These are phyloP conservation scores for Podotricha telesiphe DNA, from an alignment of 2,888 invertebrate species.

Conservation along the genomic window DNA sequence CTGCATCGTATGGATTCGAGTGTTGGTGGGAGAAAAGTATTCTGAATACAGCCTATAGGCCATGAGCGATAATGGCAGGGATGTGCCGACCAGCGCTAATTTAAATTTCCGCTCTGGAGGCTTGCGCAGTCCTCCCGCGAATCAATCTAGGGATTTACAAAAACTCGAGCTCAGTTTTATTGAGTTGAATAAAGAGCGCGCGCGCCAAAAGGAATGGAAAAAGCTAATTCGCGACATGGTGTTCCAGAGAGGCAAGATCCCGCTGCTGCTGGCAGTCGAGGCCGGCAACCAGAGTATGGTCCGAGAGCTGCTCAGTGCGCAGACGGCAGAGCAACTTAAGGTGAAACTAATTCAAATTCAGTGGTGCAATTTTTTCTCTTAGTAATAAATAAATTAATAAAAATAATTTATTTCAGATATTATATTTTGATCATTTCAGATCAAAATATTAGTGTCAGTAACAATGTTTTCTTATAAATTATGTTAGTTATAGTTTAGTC, in stretches of 20 bases:
- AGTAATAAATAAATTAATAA: not conserved
- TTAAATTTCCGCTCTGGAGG: conserved; percentile 58
- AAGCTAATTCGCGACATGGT: conserved; percentile 83
- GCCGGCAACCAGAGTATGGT: conserved; percentile 98
- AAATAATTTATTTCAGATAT: too few species aligned
- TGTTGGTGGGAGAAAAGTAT: conserved; percentile 50
- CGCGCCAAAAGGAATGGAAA: conserved; percentile 81
- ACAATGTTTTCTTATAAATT: too few species aligned
- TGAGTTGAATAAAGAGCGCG: conserved; percentile 80
- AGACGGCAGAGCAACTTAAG: conserved; percentile 94
- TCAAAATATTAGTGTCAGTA: too few species aligned
- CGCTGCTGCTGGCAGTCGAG: conserved; percentile 96
- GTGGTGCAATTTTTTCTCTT: not conserved
- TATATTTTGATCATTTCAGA: too few species aligned
- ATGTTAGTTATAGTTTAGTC: too few species aligned
- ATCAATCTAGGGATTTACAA: conserved; percentile 69
- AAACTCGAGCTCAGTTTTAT: conserved; percentile 79
- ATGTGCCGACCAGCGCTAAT: conserved; percentile 65
- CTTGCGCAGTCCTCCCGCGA: conserved; percentile 65
- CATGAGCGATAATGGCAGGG: conserved; percentile 53
- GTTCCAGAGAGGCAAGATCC: conserved; percentile 95
- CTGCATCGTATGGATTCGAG: conserved; percentile 60
- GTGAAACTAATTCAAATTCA: conserved; percentile 56
- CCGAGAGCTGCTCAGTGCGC: conserved; percentile 94
- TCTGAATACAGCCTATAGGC: conserved; percentile 28